Evolutionary conservation across 2,888 invertebrate genomes (phyloP), one percentile per base, ranked within the genome.

Genomic region (Leptinotarsa haldemani): DNA sequence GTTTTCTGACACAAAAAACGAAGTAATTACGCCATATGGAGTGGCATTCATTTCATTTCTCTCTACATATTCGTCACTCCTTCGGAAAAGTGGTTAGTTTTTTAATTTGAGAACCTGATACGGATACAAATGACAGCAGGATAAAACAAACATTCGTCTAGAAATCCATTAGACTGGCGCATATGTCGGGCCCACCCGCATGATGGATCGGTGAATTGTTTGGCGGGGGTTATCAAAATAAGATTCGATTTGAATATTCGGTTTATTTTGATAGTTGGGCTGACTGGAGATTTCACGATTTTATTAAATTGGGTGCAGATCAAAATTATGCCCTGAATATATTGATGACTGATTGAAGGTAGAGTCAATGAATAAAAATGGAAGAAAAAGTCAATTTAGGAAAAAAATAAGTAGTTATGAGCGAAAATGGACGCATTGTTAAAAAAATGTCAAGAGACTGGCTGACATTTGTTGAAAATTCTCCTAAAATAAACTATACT

Each of bases 21-120:
- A 52, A 52, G 52, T 18, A 18, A 52, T 52, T 52, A 12, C 18
- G 1, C 18, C 18, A 18, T 52, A 52, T 76, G 64, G 22, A 40
- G 48, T 47, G 73, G 30, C 71, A 71, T 61, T 56, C 69, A 69
- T 75, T 52, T 71, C 56, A 56, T 73, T 67, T 67, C 66, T 52
- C 52, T 46, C 15, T 46, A 47, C 46, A 56, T 46, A 56, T 46
- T 68, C 53, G 15, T 30, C 65, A 30, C 25, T 65, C 67, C 74
- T 73, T 76, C 56, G 72, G 70, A 75, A 74, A 76, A 76, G 76
- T 78, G 76, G 71, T 72, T 58, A 71, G 74, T 72, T 75, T 79
- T 75, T 80, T 58, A 58, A 22, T 20, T 77, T 75, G 67, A 76
- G 75, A 77, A 74, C 72, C 73, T 75, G 76, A 79, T 79, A 80